Conservation (phyloP, 2,113 vertebrate species). For the Haemorhous mexicanus region DNA sequence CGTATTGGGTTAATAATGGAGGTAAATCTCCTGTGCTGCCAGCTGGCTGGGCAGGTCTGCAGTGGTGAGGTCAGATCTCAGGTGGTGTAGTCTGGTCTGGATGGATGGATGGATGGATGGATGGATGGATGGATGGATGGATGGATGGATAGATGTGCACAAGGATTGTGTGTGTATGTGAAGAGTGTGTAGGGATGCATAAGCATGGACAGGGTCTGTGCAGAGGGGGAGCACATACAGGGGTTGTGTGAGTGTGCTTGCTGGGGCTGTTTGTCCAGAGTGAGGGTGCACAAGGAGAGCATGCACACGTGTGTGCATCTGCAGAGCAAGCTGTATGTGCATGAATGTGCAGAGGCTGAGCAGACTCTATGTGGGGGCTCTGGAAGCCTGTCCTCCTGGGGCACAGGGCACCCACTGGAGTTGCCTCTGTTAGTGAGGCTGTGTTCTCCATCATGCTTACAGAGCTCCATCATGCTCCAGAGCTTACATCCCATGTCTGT, state of each 20-base stretch:
- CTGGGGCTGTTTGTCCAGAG: background rate
- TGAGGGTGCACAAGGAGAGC: background rate
- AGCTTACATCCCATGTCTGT: rapidly evolving
- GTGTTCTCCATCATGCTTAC: rapidly evolving
- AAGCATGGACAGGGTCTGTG: background rate
- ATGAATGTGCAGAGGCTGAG: background rate
- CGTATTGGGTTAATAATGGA: background rate
- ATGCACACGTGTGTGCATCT: rapidly evolving
- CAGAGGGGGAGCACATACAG: rapidly evolving
- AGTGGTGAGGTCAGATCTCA: rapidly evolving
- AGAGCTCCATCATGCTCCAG: background rate
- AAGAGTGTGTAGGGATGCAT: rapidly evolving
- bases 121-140: background rate
- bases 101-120: background rate
- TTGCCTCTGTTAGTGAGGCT: rapidly evolving
- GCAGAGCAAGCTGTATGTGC: background rate
- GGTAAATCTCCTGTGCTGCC: background rate
- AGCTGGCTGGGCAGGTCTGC: background rate
- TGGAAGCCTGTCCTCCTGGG: background rate
- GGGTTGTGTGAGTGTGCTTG: background rate
- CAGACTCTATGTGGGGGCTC: rapidly evolving
- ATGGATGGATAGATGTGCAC: background rate
- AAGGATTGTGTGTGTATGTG: background rate
- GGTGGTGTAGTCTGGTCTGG: background rate
- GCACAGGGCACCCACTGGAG: background rate